Evolutionary conservation across 2,113 vertebrate genomes (phyloP), one percentile per base, ranked within the genome.

Genomic region (Ageneiosus marmoratus): DNA sequence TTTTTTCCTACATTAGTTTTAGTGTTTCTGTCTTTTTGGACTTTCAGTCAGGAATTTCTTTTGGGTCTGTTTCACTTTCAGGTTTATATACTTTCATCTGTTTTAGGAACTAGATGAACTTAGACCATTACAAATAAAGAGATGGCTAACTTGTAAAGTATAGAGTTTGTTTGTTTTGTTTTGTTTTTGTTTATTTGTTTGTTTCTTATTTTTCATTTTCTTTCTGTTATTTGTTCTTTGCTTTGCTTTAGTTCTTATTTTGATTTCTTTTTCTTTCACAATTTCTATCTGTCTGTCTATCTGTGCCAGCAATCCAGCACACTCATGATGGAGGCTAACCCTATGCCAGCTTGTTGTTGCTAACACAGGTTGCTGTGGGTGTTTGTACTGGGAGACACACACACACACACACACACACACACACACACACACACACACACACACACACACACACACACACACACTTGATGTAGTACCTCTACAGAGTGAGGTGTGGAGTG

Each of bases 351-450:
- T 76, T 76, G 50, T 76, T 50, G 0, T 34, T 55, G 50, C 34
- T 55, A 53, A 34, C 29, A 24, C 20, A 34, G 50, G 48, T 69
- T 48, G 34, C 22, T 41, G 41, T 55, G n/a, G 32, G 34, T 55
- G 63, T 70, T 95, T 95, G 77, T 96, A 96, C 97, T 77, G 3
- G 37, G 88, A n/a, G 18, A 65, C 6, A 4, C 34, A 16, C 13
- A 20, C 2, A 67, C 18, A 67, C 32, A 65, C 50, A 77, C 27
- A 8, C 55, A 41, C 60, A 9, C 63, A 67, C 63, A 20, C 63
- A 67, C 29, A 65, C 29, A 67, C 16, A 67, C 62, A 65, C 55
- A 58, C 55, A n/a, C 55, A 62, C 58, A 62, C 58, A 29, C 58
- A 62, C 60, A 65, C 6, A 4, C 34, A 16, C 13, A 20, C 2